Evolutionary conservation across 2,797 vertebrate genomes (phyloP).

Genomic region (Sebastes melanostomus): DNA sequence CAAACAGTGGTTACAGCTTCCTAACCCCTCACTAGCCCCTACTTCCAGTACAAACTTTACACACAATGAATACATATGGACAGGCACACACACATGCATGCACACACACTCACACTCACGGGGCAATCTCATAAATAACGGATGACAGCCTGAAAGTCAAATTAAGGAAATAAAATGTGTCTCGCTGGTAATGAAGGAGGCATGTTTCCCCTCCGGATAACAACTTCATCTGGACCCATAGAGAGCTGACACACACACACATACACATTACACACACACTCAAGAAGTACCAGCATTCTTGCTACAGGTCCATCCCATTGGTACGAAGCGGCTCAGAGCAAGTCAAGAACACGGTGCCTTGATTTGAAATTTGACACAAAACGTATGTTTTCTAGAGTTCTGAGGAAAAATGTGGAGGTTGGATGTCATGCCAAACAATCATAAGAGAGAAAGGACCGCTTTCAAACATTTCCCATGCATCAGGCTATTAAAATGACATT

Average conservation of each 20-base stretch:
- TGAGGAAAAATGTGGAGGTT: constrained; percentile 70
- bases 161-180: constrained; percentile 79
- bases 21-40: background rate
- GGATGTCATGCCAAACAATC: constrained; percentile 78
- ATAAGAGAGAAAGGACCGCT: constrained; percentile 73
- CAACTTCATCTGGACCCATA: constrained; percentile 66
- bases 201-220: constrained; percentile 76
- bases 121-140: constrained; percentile 71
- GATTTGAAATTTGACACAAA: constrained; percentile 78
- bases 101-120: constrained; percentile 10
- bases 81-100: background rate
- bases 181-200: constrained; percentile 73
- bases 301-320: constrained; percentile 37
- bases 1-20: constrained; percentile 63
- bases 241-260: constrained; percentile 24
- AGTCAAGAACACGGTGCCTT: constrained; percentile 53
- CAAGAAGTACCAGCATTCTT: constrained; percentile 42
- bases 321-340: constrained; percentile 39
- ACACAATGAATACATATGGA: constrained; percentile 33
- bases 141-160: constrained; percentile 78
- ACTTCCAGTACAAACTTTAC: constrained; percentile 34
- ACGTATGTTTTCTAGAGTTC: constrained; percentile 75
- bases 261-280: constrained; percentile 1
- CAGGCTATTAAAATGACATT: constrained; percentile 82
- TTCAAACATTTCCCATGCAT: constrained; percentile 80